phyloP scores from a whole-genome alignment of 1,140 invertebrate species.

The Theocolax elegans region DNA sequence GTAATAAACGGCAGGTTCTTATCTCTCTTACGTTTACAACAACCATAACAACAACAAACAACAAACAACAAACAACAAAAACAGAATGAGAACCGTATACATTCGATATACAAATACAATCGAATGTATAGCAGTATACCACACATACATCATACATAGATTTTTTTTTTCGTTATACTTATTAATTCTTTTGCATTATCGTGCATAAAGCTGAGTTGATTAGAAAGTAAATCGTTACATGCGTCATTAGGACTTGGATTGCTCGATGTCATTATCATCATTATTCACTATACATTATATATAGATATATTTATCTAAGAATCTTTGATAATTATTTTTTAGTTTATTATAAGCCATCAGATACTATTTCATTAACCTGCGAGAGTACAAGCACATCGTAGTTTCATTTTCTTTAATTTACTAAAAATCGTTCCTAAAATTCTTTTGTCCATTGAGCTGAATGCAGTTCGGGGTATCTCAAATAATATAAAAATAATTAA shows the following conservation, averaged over 20 bases:
- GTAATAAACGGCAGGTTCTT: constrained; percentile 45
- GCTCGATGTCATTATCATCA: constrained; percentile 26
- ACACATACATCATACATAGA: not conserved
- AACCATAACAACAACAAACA: not conserved
- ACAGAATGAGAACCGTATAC: no score
- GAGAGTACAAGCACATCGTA: constrained; percentile 34
- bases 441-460: no score
- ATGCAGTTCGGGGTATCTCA: no score
- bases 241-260: constrained; percentile 39
- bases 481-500: no score
- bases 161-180: constrained; percentile 8
- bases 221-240: constrained; percentile 24
- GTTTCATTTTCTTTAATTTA: not conserved
- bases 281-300: no score
- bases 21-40: no score
- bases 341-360: constrained; percentile 9
- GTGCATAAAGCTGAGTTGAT: constrained; percentile 35
- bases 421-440: no score
- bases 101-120: constrained; percentile 16
- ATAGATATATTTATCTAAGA: no score
- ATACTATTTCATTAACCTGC: constrained; percentile 11
- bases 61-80: no score
- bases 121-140: not conserved
- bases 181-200: constrained; percentile 27
- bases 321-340: constrained; percentile 5